Conservation (phyloP, 2,797 vertebrate genomes). For the Otolemur crassicaudatus region DNA sequence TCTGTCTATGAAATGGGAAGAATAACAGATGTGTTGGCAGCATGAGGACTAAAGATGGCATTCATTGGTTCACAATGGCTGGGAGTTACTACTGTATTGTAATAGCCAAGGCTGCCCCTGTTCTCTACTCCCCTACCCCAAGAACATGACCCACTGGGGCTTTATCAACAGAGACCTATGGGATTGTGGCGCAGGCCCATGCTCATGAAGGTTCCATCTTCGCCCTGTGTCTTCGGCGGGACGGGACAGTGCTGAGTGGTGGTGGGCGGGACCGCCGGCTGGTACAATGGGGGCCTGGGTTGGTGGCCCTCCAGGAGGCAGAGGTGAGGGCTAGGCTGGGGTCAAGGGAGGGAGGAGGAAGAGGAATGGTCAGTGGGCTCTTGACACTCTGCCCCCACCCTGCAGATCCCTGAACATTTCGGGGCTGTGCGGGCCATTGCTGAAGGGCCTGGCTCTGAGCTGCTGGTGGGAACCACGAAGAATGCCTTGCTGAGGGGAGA, state of each 20-base stretch:
- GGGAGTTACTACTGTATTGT: background rate
- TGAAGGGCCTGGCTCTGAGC: constrained; percentile 91
- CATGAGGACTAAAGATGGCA: background rate
- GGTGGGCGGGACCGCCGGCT: constrained; percentile 94
- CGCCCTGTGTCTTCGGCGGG: constrained; percentile 91
- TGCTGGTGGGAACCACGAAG: constrained; percentile 94
- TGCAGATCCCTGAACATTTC: constrained; percentile 93
- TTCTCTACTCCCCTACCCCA: background rate
- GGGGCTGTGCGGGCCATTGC: constrained; percentile 94
- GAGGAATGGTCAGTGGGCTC: background rate
- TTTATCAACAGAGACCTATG: constrained; percentile 90
- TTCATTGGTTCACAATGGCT: background rate
- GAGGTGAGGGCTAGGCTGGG: constrained; percentile 89
- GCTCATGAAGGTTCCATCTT: constrained; percentile 97
- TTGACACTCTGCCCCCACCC: background rate
- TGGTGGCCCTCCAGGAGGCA: constrained; percentile 92
- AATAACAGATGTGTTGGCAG: background rate
- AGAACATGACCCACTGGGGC: background rate
- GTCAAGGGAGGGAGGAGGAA: background rate
- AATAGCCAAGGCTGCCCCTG: background rate
- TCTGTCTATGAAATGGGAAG: background rate
- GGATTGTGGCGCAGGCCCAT: constrained; percentile 94
- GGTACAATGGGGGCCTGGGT: constrained; percentile 92
- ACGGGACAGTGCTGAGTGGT: constrained; percentile 93
- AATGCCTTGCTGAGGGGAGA: constrained; percentile 94